These are phyloP conservation scores for Xiphophorus couchianus DNA, from an alignment of 2,113 vertebrate genomes.

Conservation along the genomic window DNA sequence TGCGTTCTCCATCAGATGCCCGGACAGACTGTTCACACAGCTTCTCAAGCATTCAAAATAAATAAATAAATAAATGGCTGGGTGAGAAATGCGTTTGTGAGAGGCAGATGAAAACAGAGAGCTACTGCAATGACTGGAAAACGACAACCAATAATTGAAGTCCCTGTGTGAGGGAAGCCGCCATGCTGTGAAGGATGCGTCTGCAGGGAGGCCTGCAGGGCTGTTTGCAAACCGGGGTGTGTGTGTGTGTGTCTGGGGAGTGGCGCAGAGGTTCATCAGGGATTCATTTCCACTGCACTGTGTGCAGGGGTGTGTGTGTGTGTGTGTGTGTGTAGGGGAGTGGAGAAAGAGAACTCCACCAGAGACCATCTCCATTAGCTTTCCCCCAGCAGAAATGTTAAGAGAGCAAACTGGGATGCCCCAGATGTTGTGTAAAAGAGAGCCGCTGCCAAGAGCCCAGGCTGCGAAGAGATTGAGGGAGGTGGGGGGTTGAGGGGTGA, in stretches of 20 bases:
- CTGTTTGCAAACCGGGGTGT: constrained; percentile 14
- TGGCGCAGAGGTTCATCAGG: background rate
- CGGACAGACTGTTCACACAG: constrained; percentile 22
- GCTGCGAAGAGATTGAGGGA: too few species aligned
- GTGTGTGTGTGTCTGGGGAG: background rate
- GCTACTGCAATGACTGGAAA: constrained; percentile 24
- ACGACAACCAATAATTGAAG: constrained; percentile 15
- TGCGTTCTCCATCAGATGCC: constrained; percentile 10
- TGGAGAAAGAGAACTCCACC: background rate
- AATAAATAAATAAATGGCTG: constrained; percentile 4
- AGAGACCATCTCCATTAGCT: constrained; percentile 3
- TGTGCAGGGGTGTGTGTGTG: background rate
- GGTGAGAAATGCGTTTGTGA: constrained; percentile 15
- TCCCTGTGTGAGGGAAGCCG: constrained; percentile 18
- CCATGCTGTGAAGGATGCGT: constrained; percentile 17
- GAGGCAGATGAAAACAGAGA: constrained; percentile 11
- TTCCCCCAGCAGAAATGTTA: constrained; percentile 18
- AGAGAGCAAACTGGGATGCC: constrained; percentile 1
- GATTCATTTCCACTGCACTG: constrained; percentile 18
- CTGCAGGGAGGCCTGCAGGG: constrained; percentile 32
- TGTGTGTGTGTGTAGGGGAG: background rate
- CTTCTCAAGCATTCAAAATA: constrained; percentile 21
- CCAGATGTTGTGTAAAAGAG: background rate
- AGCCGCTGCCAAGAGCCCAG: background rate
- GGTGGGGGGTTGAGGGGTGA: too few species aligned